Conservation (phyloP, 2,113 vertebrate genomes). For the Aldabrachelys gigantea region DNA sequence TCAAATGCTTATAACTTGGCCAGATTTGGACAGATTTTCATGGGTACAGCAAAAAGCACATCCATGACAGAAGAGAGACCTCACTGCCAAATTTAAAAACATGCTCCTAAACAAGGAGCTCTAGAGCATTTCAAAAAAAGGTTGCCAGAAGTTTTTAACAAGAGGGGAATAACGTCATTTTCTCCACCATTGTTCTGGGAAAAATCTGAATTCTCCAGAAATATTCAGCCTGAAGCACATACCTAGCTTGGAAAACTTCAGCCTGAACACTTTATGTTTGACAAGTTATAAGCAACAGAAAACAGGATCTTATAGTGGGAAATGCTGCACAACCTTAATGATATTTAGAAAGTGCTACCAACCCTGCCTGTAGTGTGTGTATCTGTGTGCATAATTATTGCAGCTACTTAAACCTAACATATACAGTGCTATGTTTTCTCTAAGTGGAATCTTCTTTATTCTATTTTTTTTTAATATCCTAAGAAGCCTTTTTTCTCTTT, state of each 20-base stretch:
- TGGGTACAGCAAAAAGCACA: too few species aligned
- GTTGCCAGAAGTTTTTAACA: not conserved
- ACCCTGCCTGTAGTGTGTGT: too few species aligned
- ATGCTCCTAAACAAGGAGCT: not conserved
- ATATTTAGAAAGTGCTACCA: not conserved
- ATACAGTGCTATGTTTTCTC: too few species aligned
- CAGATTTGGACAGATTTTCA: too few species aligned
- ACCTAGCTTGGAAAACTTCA: not conserved
- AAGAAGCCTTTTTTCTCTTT: too few species aligned
- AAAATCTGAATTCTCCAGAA: not conserved
- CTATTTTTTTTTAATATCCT: too few species aligned
- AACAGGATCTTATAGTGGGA: too few species aligned
- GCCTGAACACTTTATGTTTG: not conserved
- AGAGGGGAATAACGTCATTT: too few species aligned
- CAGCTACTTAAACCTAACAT: not conserved
- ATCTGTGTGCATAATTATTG: not conserved
- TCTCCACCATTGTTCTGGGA: not conserved
- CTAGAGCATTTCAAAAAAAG: not conserved
- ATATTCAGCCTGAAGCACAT: not conserved
- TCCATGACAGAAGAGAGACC: too few species aligned
- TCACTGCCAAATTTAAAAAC: not conserved
- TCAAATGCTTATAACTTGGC: too few species aligned
- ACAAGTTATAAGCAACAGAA: not conserved
- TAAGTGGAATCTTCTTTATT: too few species aligned
- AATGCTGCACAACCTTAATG: not conserved